These are phyloP conservation scores for Petroica traversi DNA, from an alignment of 2,113 vertebrate genomes.

Conservation along the genomic window DNA sequence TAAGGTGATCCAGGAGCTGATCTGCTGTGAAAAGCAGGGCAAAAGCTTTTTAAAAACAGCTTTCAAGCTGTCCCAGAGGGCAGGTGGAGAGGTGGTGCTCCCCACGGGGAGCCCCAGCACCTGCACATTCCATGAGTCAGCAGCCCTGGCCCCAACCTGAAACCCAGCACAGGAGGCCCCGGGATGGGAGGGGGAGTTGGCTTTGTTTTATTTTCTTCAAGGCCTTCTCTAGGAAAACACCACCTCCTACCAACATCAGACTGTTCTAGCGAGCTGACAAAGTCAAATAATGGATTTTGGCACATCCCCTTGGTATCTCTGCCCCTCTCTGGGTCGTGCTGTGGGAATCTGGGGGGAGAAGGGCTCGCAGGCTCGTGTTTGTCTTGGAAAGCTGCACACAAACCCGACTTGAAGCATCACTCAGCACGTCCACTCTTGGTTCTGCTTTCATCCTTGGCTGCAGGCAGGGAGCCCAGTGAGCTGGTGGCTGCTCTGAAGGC, in stretches of 20 bases:
- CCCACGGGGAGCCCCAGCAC: neutral
- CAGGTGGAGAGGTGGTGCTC: neutral
- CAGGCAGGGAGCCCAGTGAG: neutral
- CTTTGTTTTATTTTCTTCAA: constrained; percentile 48
- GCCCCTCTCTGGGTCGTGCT: neutral
- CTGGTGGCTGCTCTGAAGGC: neutral
- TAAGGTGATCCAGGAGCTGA: neutral
- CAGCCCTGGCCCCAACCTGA: constrained; percentile 1
- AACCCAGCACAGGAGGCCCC: neutral
- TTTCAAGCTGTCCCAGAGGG: neutral
- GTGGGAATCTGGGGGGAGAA: neutral
- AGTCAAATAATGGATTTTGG: constrained; percentile 12
- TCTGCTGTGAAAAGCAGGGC: neutral
- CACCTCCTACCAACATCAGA: constrained; percentile 52
- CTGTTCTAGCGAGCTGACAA: neutral
- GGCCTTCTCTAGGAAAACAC: constrained; percentile 50
- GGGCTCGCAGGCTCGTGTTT: neutral
- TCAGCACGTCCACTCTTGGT: rapidly evolving
- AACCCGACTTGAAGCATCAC: neutral
- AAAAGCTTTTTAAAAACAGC: neutral
- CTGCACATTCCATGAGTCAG: constrained; percentile 15
- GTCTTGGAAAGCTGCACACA: constrained; percentile 20
- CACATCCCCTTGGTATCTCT: neutral
- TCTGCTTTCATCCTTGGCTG: neutral
- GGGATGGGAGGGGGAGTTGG: neutral